Base-by-base conservation (phyloP, 2,113 vertebrate genomes). In the Nansenia antarctica region DNA sequence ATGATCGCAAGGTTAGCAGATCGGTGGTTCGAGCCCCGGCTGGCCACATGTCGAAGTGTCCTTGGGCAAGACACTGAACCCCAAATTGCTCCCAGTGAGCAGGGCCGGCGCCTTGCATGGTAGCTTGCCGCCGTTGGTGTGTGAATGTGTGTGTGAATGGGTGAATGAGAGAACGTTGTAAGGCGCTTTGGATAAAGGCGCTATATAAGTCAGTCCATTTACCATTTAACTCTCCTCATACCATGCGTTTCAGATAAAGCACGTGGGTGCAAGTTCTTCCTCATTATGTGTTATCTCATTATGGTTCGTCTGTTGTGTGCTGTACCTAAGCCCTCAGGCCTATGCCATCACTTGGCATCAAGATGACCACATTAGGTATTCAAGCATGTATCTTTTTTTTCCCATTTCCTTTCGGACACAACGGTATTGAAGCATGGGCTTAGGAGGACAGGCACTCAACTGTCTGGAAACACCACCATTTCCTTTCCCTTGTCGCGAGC, bases 321-420 rank as follows among this genome's bases (percentile, higher is more conserved):
- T 27, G 9, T 47, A 49, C 62, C 20, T 37, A 35, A 27, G 58
- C 5, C n/a, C n/a, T n/a, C n/a, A 30, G 8, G 22, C 9, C 9
- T 26, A 27, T 30, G 37, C 12, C 34, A 72, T 74, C 54, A 84
- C 73, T 70, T 14, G 67, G 81, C 69, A 77, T 73, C 55, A 47
- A 32, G 61, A 55, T 26, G 32, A 37, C 14, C 69, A 35, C 11
- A 12, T 55, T 47, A 11, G 15, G n/a, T 64, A 42, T 70, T 67
- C 32, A 35, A 26, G 9, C 1, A 27, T 69, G 76, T 80, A 74
- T 81, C 77, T 60, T 8, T 70, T 79, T 84, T 8, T 70, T 79
- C 83, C 65, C 82, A 79, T 62, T 84, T 84, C 77, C 82, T 84
- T 72, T 47, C 26, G 67, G n/a, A n/a, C n/a, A 30, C 73, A 67